A percentile compares a stretch with the other conserved stretches of the same genome.
These are phyloP conservation scores for Naja naja DNA, from an alignment of 2,113 vertebrate genomes.

Conservation along the genomic window DNA sequence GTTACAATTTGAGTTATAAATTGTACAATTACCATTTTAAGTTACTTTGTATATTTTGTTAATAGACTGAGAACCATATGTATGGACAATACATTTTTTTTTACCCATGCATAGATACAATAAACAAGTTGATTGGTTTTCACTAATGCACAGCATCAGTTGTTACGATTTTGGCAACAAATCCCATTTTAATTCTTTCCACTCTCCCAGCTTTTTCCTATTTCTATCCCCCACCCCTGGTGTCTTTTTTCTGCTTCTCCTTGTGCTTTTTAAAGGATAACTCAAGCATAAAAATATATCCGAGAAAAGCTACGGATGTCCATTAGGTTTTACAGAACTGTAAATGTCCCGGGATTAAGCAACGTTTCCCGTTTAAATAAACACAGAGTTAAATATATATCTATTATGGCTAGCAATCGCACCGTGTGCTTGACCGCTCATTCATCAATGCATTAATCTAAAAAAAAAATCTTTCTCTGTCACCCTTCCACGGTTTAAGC, in stretches of 20 bases:
- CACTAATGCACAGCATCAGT: background rate
- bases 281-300: background rate
- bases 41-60: background rate
- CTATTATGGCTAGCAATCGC: background rate
- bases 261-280: background rate
- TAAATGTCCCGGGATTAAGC: background rate
- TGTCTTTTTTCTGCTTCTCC: background rate
- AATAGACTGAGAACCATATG: background rate
- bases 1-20: background rate
- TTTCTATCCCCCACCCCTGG: background rate
- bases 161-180: background rate
- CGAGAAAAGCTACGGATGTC: background rate
- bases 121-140: background rate
- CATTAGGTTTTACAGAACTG: conserved; percentile 4
- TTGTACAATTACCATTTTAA: too few species aligned
- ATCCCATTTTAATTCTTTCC: background rate
- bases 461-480: background rate
- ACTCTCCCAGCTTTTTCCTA: background rate
- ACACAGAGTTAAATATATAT: background rate
- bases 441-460: background rate
- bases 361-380: conserved; percentile 1
- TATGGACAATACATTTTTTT: background rate
- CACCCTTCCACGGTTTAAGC: background rate
- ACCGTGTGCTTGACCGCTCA: background rate
- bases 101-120: background rate